These are phyloP conservation scores for Rhopalosiphum padi DNA, from an alignment of 1,140 invertebrate species.

Conservation along the genomic window DNA sequence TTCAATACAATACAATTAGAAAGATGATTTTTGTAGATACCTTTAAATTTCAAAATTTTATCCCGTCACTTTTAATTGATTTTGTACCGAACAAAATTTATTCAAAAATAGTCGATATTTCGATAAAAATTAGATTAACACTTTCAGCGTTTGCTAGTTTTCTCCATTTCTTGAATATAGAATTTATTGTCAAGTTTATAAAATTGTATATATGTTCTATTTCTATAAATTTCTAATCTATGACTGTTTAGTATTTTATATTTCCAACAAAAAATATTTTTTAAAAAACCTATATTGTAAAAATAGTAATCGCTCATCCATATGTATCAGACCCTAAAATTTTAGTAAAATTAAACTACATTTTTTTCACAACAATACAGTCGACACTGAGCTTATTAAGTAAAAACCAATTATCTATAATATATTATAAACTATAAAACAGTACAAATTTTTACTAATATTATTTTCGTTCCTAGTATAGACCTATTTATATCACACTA, in stretches of 20 bases:
- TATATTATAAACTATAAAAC: background rate
- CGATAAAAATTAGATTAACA: background rate
- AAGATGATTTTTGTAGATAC: background rate
- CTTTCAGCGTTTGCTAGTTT: background rate
- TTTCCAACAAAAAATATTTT: background rate
- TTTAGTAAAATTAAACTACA: background rate
- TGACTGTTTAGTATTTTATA: background rate
- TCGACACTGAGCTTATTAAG: background rate
- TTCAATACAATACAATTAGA: background rate
- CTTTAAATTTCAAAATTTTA: background rate
- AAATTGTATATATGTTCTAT: no score
- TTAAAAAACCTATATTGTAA: background rate
- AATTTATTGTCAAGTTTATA: background rate
- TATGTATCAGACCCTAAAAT: background rate
- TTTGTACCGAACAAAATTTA: background rate
- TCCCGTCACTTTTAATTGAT: background rate
- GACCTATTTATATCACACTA: background rate
- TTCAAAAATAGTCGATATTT: background rate
- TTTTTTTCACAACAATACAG: background rate
- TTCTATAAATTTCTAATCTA: background rate
- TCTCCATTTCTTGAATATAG: background rate
- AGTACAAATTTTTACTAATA: background rate
- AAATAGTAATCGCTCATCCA: background rate
- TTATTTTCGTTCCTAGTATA: background rate
- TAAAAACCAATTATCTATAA: background rate